A percentile compares a stretch with the other conserved stretches of the same genome.
Conservation (phyloP, 2,113 vertebrate genomes). For the Xiphophorus maculatus region DNA sequence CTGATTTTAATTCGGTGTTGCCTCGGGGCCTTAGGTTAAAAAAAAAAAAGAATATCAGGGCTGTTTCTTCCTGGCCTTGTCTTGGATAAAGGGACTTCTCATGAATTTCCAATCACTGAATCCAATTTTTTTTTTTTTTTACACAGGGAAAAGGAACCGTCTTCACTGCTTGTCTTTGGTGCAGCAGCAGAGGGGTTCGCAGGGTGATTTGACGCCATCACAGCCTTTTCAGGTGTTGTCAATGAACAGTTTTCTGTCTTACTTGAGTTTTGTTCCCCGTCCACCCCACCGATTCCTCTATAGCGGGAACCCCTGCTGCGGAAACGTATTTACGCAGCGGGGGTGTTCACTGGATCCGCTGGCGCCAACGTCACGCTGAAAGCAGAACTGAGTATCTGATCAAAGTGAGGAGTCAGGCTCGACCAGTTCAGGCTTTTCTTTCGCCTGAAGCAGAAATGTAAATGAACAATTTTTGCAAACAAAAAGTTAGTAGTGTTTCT, state of each 20-base stretch:
- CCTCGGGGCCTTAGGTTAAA: not conserved
- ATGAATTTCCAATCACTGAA: not conserved
- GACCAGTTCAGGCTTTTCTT: not conserved
- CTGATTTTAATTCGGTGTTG: not conserved
- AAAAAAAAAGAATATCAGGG: not conserved
- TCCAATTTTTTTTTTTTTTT: not conserved
- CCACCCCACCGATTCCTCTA: not conserved
- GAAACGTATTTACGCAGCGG: not conserved
- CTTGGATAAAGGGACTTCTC: not conserved
- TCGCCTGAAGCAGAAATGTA: not conserved
- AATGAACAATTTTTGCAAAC: not conserved
- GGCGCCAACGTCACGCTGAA: not conserved
- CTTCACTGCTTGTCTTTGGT: not conserved
- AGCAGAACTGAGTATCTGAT: not conserved
- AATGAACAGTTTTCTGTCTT: not conserved
- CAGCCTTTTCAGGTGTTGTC: not conserved
- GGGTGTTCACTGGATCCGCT: not conserved
- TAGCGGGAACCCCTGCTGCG: not conserved
- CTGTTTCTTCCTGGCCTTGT: not conserved
- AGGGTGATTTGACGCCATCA: not conserved
- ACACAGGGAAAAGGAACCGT: not conserved
- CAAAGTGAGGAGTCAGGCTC: slow-evolving; percentile 1
- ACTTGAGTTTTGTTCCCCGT: not conserved
- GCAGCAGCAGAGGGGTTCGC: not conserved
- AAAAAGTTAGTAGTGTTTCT: not conserved